Percentiles rank a stretch among this genome's conserved stretches.
Conservation (phyloP, 1,140 invertebrate genomes). For the Platyscapa corneri region DNA sequence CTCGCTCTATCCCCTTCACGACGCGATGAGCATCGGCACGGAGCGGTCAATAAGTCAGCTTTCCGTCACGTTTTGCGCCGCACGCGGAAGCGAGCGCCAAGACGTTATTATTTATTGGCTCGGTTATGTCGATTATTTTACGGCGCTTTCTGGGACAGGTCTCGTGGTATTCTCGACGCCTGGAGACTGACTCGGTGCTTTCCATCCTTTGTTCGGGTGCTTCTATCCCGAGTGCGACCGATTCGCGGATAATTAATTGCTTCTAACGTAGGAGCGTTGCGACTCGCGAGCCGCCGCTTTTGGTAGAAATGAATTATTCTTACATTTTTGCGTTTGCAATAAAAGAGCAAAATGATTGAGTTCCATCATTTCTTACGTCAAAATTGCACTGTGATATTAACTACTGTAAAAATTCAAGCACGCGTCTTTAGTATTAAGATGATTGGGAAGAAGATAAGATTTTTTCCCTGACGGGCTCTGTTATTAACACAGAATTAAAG, state of each 20-base stretch:
- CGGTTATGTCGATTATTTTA: slow-evolving; percentile 12
- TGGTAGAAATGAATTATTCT: not conserved
- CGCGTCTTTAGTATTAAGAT: not conserved
- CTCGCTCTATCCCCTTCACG: not conserved
- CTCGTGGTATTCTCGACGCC: not conserved
- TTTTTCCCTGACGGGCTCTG: too few species aligned
- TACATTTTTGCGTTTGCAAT: not conserved
- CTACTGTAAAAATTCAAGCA: not conserved
- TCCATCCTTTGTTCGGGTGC: not conserved
- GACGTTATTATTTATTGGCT: slow-evolving; percentile 42
- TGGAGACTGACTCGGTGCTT: not conserved
- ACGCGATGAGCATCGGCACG: not conserved
- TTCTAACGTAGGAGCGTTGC: not conserved
- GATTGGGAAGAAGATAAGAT: too few species aligned
- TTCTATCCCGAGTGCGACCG: not conserved
- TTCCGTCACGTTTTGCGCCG: slow-evolving; percentile 33
- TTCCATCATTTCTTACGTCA: not conserved
- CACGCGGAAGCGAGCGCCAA: slow-evolving; percentile 22
- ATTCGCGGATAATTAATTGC: slow-evolving; percentile 20
- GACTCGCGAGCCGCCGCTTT: not conserved
- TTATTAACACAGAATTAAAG: too few species aligned
- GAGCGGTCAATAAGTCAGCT: slow-evolving; percentile 31
- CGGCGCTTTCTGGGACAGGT: slow-evolving; percentile 18
- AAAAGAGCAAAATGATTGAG: not conserved
- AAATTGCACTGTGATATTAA: not conserved